Evolutionary conservation across 2,113 vertebrate species (phyloP).

Genomic region (Empidonax alnorum): DNA sequence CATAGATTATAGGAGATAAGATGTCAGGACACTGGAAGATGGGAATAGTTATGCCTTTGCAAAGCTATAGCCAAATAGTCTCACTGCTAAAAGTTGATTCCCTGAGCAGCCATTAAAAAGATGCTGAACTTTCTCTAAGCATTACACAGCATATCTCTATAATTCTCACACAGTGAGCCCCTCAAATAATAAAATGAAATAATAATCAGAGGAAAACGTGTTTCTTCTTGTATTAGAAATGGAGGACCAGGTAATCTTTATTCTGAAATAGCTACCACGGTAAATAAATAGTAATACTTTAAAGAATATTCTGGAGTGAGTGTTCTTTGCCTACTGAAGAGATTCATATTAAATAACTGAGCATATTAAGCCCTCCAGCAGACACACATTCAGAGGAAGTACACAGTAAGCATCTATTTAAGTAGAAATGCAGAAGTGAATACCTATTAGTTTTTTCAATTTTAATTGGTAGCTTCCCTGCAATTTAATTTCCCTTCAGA

Average conservation of each 20-base stretch:
- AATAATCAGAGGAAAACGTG: not conserved
- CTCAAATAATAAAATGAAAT: not conserved
- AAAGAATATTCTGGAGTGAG: constrained; percentile 12
- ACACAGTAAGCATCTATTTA: constrained; percentile 42
- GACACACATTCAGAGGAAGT: constrained; percentile 12
- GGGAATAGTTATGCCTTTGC: not conserved
- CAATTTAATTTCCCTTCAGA: constrained; percentile 46
- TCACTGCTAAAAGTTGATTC: not conserved
- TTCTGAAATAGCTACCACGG: not conserved
- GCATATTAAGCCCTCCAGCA: constrained; percentile 50
- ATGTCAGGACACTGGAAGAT: not conserved
- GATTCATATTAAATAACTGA: constrained; percentile 31
- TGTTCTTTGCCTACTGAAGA: not conserved
- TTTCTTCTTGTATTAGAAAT: not conserved
- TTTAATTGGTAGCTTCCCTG: constrained; percentile 52
- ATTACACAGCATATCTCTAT: not conserved
- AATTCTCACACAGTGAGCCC: not conserved
- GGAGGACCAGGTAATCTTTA: constrained; percentile 7
- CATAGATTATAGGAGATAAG: not conserved
- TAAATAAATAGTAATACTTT: not conserved
- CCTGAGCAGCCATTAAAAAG: constrained; percentile 7
- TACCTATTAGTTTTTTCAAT: constrained; percentile 13
- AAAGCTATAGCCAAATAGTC: not conserved
- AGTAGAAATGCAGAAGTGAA: constrained; percentile 35
- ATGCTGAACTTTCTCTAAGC: constrained; percentile 4